Conservation (phyloP, 1,140 invertebrate genomes). For the Anoplophora glabripennis region DNA sequence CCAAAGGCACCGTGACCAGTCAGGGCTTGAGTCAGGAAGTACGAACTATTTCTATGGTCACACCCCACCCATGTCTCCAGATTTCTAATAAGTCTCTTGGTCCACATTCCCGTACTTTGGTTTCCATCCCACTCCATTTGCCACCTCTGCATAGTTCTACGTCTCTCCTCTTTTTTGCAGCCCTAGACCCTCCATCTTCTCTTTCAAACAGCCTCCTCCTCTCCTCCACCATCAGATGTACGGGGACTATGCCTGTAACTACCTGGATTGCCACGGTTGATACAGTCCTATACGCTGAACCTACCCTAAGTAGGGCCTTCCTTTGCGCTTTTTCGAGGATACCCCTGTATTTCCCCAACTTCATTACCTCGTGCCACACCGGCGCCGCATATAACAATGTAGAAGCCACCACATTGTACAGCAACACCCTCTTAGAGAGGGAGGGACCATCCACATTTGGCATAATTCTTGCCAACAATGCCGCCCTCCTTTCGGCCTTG, state of each 20-base stretch:
- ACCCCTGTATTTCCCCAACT: constrained; percentile 2
- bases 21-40: too few relatives aligned
- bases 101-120: too few relatives aligned
- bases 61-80: too few relatives aligned
- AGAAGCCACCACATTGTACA: constrained; percentile 1
- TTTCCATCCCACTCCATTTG: too few relatives aligned
- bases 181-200: too few relatives aligned
- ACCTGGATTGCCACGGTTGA: constrained; percentile 10
- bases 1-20: too few relatives aligned
- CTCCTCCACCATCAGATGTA: constrained; percentile 15
- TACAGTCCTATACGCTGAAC: constrained; percentile 17
- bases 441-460: constrained; percentile 16
- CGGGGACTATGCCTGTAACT: constrained; percentile 3
- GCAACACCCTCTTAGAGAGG: not conserved
- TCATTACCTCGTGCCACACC: constrained; percentile 16
- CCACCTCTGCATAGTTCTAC: too few relatives aligned
- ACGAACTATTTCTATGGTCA: too few relatives aligned
- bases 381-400: constrained; percentile 22
- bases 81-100: too few relatives aligned
- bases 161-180: too few relatives aligned
- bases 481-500: constrained; percentile 11
- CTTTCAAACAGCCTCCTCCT: not conserved
- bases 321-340: constrained; percentile 13
- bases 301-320: constrained; percentile 8
- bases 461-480: constrained; percentile 9